Percentiles rank a stretch among this genome's conserved stretches.
Conservation (phyloP, 1,140 invertebrate genomes). For the Proctacanthus coquilletti region DNA sequence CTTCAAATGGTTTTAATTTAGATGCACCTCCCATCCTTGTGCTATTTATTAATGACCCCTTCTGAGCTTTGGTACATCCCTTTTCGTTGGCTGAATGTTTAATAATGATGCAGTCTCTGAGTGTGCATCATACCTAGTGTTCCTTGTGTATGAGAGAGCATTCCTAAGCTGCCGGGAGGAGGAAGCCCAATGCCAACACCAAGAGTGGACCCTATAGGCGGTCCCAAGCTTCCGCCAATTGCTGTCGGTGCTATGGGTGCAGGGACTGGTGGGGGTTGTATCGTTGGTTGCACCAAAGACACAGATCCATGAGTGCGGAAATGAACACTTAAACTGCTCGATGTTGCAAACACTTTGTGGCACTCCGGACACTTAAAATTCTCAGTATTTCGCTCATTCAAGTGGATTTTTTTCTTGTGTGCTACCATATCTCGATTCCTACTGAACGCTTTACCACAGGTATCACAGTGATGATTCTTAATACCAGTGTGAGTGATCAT, state of each 20-base stretch:
- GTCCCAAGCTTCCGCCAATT: constrained; percentile 1
- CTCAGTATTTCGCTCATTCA: constrained; percentile 11
- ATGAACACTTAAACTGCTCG: constrained; percentile 21
- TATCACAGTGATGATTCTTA: constrained; percentile 57
- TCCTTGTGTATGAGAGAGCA: background rate
- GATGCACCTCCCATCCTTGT: too few species aligned
- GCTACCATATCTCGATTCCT: constrained; percentile 41
- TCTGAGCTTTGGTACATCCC: too few species aligned
- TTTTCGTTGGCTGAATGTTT: too few species aligned
- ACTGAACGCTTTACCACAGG: constrained; percentile 55
- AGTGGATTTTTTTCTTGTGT: constrained; percentile 25
- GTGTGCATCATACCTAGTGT: background rate
- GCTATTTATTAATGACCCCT: too few species aligned
- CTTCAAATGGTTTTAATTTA: too few species aligned
- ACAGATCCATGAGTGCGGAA: constrained; percentile 23
- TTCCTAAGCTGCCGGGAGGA: constrained; percentile 5
- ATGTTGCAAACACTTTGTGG: constrained; percentile 24
- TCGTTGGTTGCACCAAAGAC: constrained; percentile 10
- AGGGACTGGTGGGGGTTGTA: constrained; percentile 2
- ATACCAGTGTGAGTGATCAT: constrained; percentile 56
- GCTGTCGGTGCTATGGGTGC: constrained; percentile 4
- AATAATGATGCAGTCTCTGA: constrained; percentile 2
- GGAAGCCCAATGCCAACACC: constrained; percentile 3
- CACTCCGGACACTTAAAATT: constrained; percentile 28
- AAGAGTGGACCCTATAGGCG: background rate